Base-by-base conservation (phyloP, 2,888 invertebrate genomes). In the Ophion costatus region DNA sequence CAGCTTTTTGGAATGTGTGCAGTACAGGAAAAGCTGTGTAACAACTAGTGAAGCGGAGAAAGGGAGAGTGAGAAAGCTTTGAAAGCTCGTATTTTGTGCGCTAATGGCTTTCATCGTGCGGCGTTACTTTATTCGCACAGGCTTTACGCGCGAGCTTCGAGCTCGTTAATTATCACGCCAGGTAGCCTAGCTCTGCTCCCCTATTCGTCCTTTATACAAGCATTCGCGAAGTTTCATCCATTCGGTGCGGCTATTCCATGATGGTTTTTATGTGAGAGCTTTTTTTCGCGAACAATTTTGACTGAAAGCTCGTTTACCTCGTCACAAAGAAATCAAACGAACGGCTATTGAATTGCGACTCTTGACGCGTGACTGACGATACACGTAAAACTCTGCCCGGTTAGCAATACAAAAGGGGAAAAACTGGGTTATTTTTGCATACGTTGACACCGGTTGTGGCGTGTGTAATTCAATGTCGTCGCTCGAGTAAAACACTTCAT, bases 161-260 rank as follows among this genome's bases (percentile, higher is more conserved):
- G 89, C 90, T 89, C 90, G 90, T 90, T 91, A 89, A 92, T 92
- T 92, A 90, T 80, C 84, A 74, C 73, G n/a, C 67, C 61, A 45
- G 70, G 74, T 64, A 56, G 64, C 70, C 56, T 57, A 14, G 51
- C 56, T 51, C 9, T 22, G 0, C 22, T 24, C 10, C 4, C 74
- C 42, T 38, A 24, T 7, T 61, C 71, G 33, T 73, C 59, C 74
- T 61, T 2, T 22, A 24, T 22, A 22, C 45, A 17, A 11, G 61
- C 24, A 57, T 59, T 77, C 69, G 57, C 11, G 33, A 80, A 80
- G 76, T 67, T 67, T 20, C 24, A 10, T 14, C 14, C 29, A 80
- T 76, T 71, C 71, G 73, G 69, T 56, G 80, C 51, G 80, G 14
- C 22, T 56, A 38, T 66, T 64, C 45, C 11, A 38, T 38, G 56